phyloP scores from a whole-genome alignment of 2,113 vertebrate species.

The Rhea americana region DNA sequence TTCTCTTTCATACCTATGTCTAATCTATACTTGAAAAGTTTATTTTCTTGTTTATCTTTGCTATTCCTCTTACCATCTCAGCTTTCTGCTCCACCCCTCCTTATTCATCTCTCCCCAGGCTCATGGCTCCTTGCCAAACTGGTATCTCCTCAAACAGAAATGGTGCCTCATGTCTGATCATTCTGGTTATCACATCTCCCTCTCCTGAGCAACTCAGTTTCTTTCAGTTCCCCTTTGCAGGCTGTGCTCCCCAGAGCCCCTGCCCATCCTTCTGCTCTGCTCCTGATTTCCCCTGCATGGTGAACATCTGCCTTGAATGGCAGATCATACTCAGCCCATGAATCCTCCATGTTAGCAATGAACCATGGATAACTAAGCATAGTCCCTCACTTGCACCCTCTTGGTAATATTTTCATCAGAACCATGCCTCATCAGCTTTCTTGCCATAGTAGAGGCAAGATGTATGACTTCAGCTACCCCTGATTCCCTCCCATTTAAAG shows the following conservation, averaged over 20 bases:
- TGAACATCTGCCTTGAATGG: not conserved
- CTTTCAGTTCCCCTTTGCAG: not conserved
- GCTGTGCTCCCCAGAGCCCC: not conserved
- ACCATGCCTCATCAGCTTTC: not conserved
- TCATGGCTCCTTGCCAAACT: not conserved
- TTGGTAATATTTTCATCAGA: not conserved
- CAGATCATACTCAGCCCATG: not conserved
- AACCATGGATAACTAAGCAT: not conserved
- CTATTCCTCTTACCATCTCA: not conserved
- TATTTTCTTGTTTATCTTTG: not conserved
- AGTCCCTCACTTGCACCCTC: not conserved
- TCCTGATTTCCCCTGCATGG: not conserved
- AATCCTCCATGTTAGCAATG: not conserved
- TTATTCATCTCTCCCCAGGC: fast-evolving
- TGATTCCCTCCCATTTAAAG: fast-evolving
- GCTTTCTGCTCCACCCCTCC: not conserved
- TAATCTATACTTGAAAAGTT: too few species aligned
- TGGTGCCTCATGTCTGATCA: fast-evolving
- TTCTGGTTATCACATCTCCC: not conserved
- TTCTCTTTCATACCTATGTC: too few species aligned
- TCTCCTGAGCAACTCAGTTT: not conserved
- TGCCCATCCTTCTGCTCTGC: not conserved
- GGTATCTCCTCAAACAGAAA: not conserved
- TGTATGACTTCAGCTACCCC: too few species aligned
- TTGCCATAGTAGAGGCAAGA: not conserved